phyloP scores from a whole-genome alignment of 2,797 vertebrate genomes.

The Gadopsis marmoratus region DNA sequence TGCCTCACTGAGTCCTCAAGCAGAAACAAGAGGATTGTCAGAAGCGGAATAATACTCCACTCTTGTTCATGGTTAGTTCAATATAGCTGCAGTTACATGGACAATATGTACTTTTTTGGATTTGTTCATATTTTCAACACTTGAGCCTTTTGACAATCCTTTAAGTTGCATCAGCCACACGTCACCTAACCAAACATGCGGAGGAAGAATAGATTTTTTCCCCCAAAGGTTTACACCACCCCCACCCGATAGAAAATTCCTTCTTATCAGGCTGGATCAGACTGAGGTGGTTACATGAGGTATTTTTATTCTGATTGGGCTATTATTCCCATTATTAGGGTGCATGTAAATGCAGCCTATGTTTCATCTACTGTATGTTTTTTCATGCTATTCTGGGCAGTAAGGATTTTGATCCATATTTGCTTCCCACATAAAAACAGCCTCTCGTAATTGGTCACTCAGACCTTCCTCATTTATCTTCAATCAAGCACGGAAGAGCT shows the following conservation, averaged over 20 bases:
- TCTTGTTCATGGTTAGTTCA: neutral
- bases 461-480: neutral
- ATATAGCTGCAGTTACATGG: neutral
- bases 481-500: neutral
- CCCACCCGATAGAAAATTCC: no score
- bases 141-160: no score
- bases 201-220: no score
- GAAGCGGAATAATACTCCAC: neutral
- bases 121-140: no score
- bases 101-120: no score
- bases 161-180: no score
- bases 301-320: no score
- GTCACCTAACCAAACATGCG: no score
- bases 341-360: neutral
- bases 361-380: neutral
- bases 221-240: no score
- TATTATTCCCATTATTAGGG: no score
- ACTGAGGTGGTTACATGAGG: no score
- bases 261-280: no score
- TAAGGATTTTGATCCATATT: conserved; percentile 14
- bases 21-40: neutral
- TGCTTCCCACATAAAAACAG: neutral
- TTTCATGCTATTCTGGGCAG: conserved; percentile 10
- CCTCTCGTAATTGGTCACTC: neutral
- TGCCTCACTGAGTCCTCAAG: neutral